Evolutionary conservation across 2,888 invertebrate genomes (phyloP).

Genomic region (Sabatieria punctata): DNA sequence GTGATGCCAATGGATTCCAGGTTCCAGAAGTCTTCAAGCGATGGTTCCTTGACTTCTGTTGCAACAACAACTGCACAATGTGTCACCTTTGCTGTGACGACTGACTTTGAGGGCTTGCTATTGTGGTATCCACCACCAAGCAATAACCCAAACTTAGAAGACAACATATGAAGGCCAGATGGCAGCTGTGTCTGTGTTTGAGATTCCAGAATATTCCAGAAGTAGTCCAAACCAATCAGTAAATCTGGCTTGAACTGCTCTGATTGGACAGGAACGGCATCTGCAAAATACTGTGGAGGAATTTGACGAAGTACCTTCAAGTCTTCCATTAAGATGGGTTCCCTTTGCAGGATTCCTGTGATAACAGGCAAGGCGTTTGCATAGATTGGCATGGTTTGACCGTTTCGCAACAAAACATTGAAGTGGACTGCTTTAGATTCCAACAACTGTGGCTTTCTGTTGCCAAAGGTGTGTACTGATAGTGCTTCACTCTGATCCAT

Average conservation of each 20-base stretch:
- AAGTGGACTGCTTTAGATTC: too few species aligned
- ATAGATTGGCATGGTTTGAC: not conserved
- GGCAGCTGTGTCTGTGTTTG: not conserved
- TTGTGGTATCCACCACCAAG: not conserved
- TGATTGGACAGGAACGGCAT: not conserved
- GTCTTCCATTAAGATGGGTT: too few species aligned
- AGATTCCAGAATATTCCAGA: not conserved
- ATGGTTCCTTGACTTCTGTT: not conserved
- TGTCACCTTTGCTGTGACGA: too few species aligned
- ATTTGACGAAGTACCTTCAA: not conserved
- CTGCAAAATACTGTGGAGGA: not conserved
- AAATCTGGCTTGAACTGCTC: not conserved
- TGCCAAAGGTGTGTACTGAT: not conserved
- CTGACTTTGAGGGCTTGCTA: too few species aligned
- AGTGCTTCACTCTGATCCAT: not conserved
- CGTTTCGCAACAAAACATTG: too few species aligned
- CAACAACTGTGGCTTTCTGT: too few species aligned
- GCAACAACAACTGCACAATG: too few species aligned
- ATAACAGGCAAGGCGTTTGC: not conserved
- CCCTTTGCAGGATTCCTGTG: not conserved
- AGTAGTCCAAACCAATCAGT: not conserved
- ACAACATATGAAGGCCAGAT: not conserved
- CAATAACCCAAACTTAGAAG: not conserved
- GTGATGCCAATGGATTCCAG: slow-evolving; percentile 4
- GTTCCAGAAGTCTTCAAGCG: not conserved